Base-by-base conservation (phyloP, 2,888 invertebrate species). In the Mesochorus sp. region DNA sequence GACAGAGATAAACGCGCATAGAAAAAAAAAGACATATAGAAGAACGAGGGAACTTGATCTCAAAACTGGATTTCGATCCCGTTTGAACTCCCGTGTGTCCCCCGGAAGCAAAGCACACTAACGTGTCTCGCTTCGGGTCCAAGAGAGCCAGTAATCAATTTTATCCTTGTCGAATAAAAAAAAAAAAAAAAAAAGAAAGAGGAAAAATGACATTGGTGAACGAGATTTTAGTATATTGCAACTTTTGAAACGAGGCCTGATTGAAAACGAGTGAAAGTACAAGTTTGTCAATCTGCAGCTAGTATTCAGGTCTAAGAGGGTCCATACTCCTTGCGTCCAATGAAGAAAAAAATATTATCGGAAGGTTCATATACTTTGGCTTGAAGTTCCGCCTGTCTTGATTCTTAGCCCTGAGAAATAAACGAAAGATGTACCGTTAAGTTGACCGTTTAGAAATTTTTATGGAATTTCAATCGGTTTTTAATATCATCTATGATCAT, bases 51-150 rank as follows among this genome's bases (percentile, higher is more conserved):
- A 90, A 90, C 90, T 86, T 85, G 90, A 90, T 90, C 88, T 84
- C 82, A 84, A 90, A 90, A 90, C 90, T 86, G 90, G 90, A 90
- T 90, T 88, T 85, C 82, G 82, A 86, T 84, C 87, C 86, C 85
- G 83, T 86, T 87, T 82, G 75, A 81, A 81, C 78, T 76, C 74
- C 70, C 59, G 61, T 79, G n/a, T n/a, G 80, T 67, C 76, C 76
- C 74, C 76, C 80, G 81, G 76, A 82, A 80, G 81, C 70, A 53
- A 66, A 74, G 81, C 62, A 39, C 37, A 47, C 51, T 49, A 59
- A 42, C 62, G 39, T 68, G 64, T 57, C 67, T 67, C 14, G 62
- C n/a, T 34, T 19, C 47, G 53, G 42, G 21, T 42, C 26, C 71
- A 26, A 55, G 53, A 37, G 39, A 34, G 34, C 47, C 12, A 67